Evolutionary conservation across 2,797 vertebrate species (phyloP), one percentile per base, ranked within the genome.

Genomic region (Anabacerthia variegaticeps): DNA sequence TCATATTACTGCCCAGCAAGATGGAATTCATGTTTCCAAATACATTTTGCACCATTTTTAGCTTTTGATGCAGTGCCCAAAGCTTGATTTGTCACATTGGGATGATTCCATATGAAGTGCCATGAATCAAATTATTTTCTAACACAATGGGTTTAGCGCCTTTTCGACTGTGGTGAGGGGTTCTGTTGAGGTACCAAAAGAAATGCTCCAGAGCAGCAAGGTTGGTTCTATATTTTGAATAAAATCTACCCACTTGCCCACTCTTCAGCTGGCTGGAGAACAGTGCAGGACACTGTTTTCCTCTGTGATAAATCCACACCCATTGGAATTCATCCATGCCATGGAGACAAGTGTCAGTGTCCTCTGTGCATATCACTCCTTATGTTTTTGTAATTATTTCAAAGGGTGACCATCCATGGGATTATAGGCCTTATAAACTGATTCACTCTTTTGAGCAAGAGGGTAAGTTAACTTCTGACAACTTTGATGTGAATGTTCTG

Each of bases 101-200:
- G 88, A 93, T 81, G 86, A 92, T 91, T 96, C 94, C 71, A 54
- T 65, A 93, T 81, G 95, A 96, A 96, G 95, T 90, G 75, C 67
- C 61, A 51, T 43, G 86, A 96, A 97, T 96, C 95, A 95, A 96
- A 96, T 97, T 89, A 97, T 96, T 96, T 97, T 93, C 85, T 88
- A 95, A 54, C 95, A 96, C 91, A 95, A 95, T 95, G 88, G 91
- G 74, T 77, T 96, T 95, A 96, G 72, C 93, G 90, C 90, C 90
- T 97, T 58, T 93, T 49, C 13, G 63, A 43, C 84, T 92, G 74
- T 71, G 79, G 75, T 17, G 48, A 91, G 83, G 85, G 85, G 48
- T 36, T 82, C 79, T 96, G 74, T 54, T 44, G 82, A 85, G 89
- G 88, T 87, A 91, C 92, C 87, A 91, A 77, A 96, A 93, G 48